These are phyloP conservation scores for Ophonus ardosiacus DNA, from an alignment of 2,888 invertebrate species.

Conservation along the genomic window DNA sequence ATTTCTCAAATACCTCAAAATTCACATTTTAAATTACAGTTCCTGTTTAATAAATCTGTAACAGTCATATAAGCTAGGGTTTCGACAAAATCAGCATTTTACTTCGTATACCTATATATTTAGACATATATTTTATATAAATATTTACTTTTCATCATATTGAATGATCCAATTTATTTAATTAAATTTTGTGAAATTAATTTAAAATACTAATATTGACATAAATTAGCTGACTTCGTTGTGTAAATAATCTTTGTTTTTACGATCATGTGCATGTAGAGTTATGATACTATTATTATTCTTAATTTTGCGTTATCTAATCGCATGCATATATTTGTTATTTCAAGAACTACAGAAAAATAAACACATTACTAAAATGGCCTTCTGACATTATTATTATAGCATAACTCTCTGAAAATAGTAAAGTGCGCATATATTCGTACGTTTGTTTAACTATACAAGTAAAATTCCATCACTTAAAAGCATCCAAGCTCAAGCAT, in stretches of 20 bases:
- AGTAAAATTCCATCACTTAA: background rate
- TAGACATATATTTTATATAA: too few relatives aligned
- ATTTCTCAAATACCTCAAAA: too few relatives aligned
- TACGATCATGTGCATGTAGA: background rate
- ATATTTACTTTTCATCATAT: too few relatives aligned
- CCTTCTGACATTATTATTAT: background rate
- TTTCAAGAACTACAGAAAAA: background rate
- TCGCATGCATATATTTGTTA: background rate
- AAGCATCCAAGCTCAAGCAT: background rate
- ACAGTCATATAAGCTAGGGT: too few relatives aligned
- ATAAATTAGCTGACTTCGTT: background rate
- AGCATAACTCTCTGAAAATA: background rate
- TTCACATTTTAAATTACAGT: too few relatives aligned
- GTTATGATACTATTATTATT: background rate
- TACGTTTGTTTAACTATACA: background rate
- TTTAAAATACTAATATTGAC: too few relatives aligned
- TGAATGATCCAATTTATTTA: too few relatives aligned
- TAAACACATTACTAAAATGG: background rate
- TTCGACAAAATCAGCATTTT: too few relatives aligned
- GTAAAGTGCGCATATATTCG: background rate
- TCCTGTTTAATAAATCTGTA: too few relatives aligned
- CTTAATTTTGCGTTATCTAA: too few relatives aligned
- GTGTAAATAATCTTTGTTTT: background rate
- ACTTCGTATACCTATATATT: too few relatives aligned
- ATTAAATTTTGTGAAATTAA: too few relatives aligned